Percentiles rank a stretch among this genome's conserved stretches.
phyloP scores from a whole-genome alignment of 92 coral and sea anemone genomes.

The Hydrozoanthus gracilis region DNA sequence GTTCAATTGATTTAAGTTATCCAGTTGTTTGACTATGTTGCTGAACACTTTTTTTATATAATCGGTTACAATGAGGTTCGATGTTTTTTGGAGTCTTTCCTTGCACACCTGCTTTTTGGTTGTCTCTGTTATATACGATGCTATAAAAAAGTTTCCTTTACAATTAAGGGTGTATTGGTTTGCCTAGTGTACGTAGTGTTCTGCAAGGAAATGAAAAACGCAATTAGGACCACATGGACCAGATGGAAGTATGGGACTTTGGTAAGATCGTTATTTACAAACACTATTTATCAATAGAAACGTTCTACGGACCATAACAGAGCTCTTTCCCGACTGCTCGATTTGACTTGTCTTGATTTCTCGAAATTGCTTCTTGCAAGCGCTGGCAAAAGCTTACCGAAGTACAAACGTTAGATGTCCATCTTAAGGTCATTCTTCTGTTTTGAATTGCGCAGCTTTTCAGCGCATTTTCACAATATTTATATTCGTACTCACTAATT shows the following conservation, averaged over 20 bases:
- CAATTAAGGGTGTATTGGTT: constrained; percentile 72
- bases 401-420: too few species aligned
- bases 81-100: background rate
- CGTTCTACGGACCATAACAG: background rate
- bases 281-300: background rate
- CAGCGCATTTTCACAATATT: too few species aligned
- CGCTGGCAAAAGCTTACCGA: too few species aligned
- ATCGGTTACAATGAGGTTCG: background rate
- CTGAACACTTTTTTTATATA: too few species aligned
- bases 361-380: too few species aligned
- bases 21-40: too few species aligned
- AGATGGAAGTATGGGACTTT: constrained; percentile 48
- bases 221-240: constrained; percentile 67
- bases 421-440: too few species aligned
- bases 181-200: constrained; percentile 78
- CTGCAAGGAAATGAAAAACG: constrained; percentile 62
- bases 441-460: too few species aligned
- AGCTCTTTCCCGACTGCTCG: too few species aligned
- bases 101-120: background rate
- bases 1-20: too few species aligned
- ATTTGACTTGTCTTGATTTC: too few species aligned
- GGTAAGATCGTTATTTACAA: background rate
- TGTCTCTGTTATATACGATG: background rate
- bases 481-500: too few species aligned
- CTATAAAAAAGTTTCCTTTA: background rate